Evolutionary conservation across 2,113 vertebrate genomes (phyloP).

Genomic region (Telmatochromis brichardi): DNA sequence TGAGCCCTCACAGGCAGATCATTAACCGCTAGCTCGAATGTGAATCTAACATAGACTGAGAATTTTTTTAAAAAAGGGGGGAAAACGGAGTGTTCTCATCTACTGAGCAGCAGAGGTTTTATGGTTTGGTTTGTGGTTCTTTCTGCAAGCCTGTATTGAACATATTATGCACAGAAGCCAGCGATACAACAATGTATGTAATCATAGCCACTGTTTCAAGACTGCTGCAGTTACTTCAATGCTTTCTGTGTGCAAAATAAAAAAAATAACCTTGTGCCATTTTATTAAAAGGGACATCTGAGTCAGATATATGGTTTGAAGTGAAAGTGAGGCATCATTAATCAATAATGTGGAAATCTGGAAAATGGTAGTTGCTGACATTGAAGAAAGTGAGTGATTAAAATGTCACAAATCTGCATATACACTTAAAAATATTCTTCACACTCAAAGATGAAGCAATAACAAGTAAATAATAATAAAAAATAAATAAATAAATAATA

Average conservation of each 20-base stretch:
- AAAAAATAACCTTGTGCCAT: not conserved
- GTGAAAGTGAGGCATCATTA: not conserved
- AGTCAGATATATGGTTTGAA: not conserved
- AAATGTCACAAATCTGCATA: not conserved
- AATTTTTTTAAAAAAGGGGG: accelerated
- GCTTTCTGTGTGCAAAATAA: not conserved
- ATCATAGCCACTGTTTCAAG: not conserved
- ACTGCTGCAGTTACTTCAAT: not conserved
- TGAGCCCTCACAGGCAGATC: constrained; percentile 59
- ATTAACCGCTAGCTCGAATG: constrained; percentile 57
- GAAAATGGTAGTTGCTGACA: not conserved
- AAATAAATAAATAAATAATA: no score
- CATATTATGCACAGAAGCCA: not conserved
- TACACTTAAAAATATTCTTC: not conserved
- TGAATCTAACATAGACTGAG: not conserved
- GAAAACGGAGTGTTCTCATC: accelerated
- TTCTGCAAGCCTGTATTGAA: not conserved
- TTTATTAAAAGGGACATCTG: not conserved
- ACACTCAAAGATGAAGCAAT: not conserved
- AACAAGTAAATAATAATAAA: no score
- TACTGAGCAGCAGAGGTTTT: not conserved
- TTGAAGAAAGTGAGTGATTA: not conserved
- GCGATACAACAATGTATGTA: not conserved
- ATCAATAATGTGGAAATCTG: not conserved
- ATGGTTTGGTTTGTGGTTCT: not conserved